phyloP scores from a whole-genome alignment of 2,797 vertebrate genomes.

The Peromyscus nudipes region DNA sequence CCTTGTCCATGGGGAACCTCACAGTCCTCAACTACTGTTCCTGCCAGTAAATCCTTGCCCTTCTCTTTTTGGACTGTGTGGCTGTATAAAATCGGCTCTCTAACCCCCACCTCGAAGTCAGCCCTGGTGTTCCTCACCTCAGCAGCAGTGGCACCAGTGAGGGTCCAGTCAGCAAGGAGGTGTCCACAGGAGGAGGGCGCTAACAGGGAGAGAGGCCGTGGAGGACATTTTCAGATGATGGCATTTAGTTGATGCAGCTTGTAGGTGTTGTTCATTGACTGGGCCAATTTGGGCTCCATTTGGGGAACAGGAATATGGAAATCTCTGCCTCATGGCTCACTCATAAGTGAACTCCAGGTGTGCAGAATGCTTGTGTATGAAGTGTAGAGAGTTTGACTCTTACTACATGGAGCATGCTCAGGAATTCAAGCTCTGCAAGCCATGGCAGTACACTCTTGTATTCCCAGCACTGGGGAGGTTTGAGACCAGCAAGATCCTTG shows the following conservation, averaged over 20 bases:
- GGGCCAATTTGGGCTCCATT: neutral
- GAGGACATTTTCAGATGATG: neutral
- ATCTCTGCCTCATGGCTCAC: neutral
- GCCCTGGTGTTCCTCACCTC: neutral
- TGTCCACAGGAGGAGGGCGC: neutral
- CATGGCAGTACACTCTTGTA: neutral
- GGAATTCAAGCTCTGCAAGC: neutral
- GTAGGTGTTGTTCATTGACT: too few species aligned
- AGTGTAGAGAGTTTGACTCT: neutral
- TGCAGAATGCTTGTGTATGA: too few species aligned
- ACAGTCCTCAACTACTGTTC: neutral
- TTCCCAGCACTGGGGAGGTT: neutral
- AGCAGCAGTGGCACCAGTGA: neutral
- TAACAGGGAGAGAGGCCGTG: neutral
- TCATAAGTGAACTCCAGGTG: neutral
- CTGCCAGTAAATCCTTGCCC: neutral
- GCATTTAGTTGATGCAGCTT: neutral
- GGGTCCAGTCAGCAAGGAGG: neutral
- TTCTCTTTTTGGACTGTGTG: neutral
- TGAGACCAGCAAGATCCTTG: neutral
- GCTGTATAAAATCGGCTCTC: neutral
- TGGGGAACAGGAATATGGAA: neutral
- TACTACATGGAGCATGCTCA: rapidly evolving
- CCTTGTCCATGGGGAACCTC: neutral
- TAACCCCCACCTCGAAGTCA: neutral